phyloP scores from a whole-genome alignment of 2,797 vertebrate genomes.

The Pangasius djambal region DNA sequence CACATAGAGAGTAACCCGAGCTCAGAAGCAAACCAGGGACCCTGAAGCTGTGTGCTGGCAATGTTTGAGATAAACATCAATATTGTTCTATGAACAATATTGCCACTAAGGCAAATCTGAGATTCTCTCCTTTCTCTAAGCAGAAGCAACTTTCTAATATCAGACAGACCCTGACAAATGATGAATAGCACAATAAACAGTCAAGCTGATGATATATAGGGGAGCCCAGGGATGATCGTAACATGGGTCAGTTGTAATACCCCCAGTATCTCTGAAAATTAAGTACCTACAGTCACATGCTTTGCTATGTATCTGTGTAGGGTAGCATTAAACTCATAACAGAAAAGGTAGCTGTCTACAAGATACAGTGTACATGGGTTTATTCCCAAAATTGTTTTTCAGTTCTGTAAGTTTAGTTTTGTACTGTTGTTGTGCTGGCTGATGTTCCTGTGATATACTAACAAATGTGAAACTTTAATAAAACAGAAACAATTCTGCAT shows the following conservation, averaged over 20 bases:
- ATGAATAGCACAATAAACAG: constrained; percentile 1
- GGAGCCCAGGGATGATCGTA: background rate
- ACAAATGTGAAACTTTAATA: background rate
- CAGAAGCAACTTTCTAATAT: constrained; percentile 37
- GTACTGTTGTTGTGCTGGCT: background rate
- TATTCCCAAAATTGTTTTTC: background rate
- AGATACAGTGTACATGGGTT: background rate
- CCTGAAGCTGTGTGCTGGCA: constrained; percentile 4
- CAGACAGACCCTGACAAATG: constrained; percentile 25
- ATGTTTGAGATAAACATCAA: constrained; percentile 28
- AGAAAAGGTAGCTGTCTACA: background rate
- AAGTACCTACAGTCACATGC: background rate
- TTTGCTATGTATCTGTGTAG: background rate
- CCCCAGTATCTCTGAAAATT: background rate
- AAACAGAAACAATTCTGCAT: background rate
- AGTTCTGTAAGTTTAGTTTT: background rate
- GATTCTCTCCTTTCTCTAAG: constrained; percentile 19
- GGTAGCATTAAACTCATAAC: background rate
- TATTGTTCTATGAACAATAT: constrained; percentile 44
- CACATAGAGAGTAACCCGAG: background rate
- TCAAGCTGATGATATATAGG: background rate
- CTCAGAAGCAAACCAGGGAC: background rate
- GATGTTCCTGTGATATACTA: background rate
- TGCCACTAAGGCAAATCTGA: constrained; percentile 18
- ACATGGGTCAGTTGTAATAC: background rate